Conservation (phyloP, 2,113 vertebrate genomes). For the Peromyscus californicus region DNA sequence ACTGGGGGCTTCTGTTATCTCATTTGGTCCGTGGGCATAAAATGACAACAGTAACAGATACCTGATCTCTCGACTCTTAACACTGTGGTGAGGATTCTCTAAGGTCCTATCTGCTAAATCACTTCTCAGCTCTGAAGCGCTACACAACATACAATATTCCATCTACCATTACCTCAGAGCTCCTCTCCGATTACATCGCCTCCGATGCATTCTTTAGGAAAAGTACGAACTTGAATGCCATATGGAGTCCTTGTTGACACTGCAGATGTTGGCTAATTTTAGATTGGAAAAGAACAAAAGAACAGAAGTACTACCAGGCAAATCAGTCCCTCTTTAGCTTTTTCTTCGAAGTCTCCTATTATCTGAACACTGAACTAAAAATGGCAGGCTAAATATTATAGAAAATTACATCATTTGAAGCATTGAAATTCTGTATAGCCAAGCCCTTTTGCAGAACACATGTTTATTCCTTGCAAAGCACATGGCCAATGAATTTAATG, state of each 20-base stretch:
- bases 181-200: slow-evolving; percentile 72
- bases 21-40: slow-evolving; percentile 4
- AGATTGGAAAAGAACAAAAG: slow-evolving; percentile 83
- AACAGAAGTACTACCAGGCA: slow-evolving; percentile 77
- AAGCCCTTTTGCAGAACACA: slow-evolving; percentile 74
- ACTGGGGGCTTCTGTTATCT: slow-evolving; percentile 13
- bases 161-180: slow-evolving; percentile 73
- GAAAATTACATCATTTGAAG: slow-evolving; percentile 82
- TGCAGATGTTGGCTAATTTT: slow-evolving; percentile 84
- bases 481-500: slow-evolving; percentile 58
- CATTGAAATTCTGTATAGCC: slow-evolving; percentile 79
- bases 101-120: slow-evolving; percentile 31
- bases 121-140: slow-evolving; percentile 50
- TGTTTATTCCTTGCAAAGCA: slow-evolving; percentile 60
- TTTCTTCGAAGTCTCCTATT: slow-evolving; percentile 78
- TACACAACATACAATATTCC: slow-evolving; percentile 1
- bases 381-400: slow-evolving; percentile 80
- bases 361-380: slow-evolving; percentile 77
- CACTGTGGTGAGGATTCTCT: slow-evolving; percentile 23
- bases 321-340: slow-evolving; percentile 79
- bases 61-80: neutral
- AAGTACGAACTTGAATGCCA: slow-evolving; percentile 79
- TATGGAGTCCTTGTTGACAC: slow-evolving; percentile 82
- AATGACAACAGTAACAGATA: neutral
- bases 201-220: slow-evolving; percentile 79